phyloP scores from a whole-genome alignment of 2,888 invertebrate genomes.

The Trissolcus brochymenae region DNA sequence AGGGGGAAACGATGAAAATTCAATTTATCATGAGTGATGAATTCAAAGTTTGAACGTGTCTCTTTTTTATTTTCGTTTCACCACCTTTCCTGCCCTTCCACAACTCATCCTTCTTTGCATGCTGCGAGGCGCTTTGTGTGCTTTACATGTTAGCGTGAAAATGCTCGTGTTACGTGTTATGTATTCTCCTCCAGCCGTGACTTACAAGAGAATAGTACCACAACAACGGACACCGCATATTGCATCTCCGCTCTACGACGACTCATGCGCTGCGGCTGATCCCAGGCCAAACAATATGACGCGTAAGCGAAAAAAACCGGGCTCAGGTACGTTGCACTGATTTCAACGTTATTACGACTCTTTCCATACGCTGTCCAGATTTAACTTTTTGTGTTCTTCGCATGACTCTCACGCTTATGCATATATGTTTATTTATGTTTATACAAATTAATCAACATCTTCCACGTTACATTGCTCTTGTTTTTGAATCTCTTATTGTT shows the following conservation, averaged over 20 bases:
- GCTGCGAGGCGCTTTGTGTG: conserved; percentile 58
- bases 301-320: conserved; percentile 87
- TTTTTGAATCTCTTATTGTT: too few relatives aligned
- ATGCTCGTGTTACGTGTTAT: conserved; percentile 61
- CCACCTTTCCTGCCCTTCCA: conserved; percentile 32
- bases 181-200: conserved; percentile 83
- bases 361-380: conserved; percentile 5
- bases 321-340: conserved; percentile 78
- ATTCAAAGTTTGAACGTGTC: conserved; percentile 13
- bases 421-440: conserved; percentile 6
- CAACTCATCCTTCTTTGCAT: conserved; percentile 52
- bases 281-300: conserved; percentile 71
- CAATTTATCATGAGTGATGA: conserved; percentile 30
- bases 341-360: conserved; percentile 14
- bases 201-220: conserved; percentile 85
- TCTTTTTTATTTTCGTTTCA: conserved; percentile 5
- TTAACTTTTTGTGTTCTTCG: conserved; percentile 3
- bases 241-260: conserved; percentile 54
- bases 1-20: conserved; percentile 31
- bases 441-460: conserved; percentile 8
- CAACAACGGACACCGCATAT: conserved; percentile 68
- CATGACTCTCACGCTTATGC: conserved; percentile 15
- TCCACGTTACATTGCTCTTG: too few relatives aligned
- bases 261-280: conserved; percentile 52
- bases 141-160: conserved; percentile 59